These are phyloP conservation scores for Callorhinus ursinus DNA, from an alignment of 2,113 vertebrate species.

Conservation along the genomic window DNA sequence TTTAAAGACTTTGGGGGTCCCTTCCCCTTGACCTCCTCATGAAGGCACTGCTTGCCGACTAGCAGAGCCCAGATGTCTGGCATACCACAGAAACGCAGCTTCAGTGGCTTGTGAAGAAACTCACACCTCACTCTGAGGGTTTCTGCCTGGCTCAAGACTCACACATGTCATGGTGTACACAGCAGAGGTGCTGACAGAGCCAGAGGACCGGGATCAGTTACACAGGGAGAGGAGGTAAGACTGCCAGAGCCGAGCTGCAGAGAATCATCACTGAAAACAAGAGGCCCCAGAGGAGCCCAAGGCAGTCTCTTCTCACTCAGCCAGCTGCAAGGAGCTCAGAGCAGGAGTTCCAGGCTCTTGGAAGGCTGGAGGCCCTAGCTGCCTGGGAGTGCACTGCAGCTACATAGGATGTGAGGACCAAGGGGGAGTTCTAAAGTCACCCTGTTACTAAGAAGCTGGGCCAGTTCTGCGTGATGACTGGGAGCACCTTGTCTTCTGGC, in stretches of 20 bases:
- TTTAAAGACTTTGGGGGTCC: conserved; percentile 7
- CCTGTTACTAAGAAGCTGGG: not conserved
- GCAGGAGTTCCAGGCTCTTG: not conserved
- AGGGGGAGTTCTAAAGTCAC: not conserved
- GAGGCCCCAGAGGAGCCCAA: not conserved
- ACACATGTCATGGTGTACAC: not conserved
- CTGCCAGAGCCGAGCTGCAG: conserved; percentile 29
- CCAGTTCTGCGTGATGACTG: not conserved
- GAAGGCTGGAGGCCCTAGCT: not conserved
- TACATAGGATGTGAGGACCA: not conserved
- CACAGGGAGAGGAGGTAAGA: not conserved
- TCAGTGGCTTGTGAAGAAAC: conserved; percentile 38
- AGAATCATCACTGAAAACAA: conserved; percentile 61
- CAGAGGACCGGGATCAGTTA: conserved; percentile 58
- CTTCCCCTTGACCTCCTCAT: not conserved
- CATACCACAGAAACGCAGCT: not conserved
- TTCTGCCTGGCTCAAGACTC: conserved; percentile 8
- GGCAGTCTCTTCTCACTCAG: conserved; percentile 1
- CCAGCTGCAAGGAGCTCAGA: not conserved
- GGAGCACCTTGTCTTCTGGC: conserved; percentile 15
- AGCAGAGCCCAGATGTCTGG: not conserved
- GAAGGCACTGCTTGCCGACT: conserved; percentile 8
- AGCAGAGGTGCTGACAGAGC: conserved; percentile 68
- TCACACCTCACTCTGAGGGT: conserved; percentile 33
- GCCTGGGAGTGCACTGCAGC: not conserved